Evolutionary conservation across 2,888 invertebrate genomes (phyloP), one percentile per base, ranked within the genome.

Genomic region (Pheosia tremula): DNA sequence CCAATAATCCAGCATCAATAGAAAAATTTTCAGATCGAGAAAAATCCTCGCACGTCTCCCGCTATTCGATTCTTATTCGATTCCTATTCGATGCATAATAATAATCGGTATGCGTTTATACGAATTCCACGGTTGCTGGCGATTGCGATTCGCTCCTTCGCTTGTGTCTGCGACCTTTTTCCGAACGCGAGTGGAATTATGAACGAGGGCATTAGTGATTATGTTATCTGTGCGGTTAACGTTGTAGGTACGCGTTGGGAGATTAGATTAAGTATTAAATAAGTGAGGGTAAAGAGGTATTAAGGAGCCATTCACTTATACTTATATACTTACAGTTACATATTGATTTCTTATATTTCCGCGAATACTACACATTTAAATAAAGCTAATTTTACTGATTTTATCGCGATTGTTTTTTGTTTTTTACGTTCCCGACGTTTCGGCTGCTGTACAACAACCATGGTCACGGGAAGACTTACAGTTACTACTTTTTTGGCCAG

Each of bases 51-150:
- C 83, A 83, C 84, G 83, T 83, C 68, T 41, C 47, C 73, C 56
- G 68, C 69, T 72, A 75, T 61, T 60, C 60, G 62, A 68, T 64
- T 62, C 61, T 68, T 67, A 67, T 75, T 79, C 78, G 72, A 77
- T 78, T 69, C 81, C 80, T 70, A 85, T 83, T 84, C 82, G 81
- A 81, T 85, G 86, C 85, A 87, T 85, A 87, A 82, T 85, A 83
- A 83, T 84, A 85, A 83, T 83, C 81, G 86, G 86, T 82, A 86
- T 85, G 85, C 87, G 85, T 82, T 87, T 86, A 88, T 87, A 86
- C 81, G 85, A 84, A 84, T 86, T 83, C 83, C 81, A 71, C 67
- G 71, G 67, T 74, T 81, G 73, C 77, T 75, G 75, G 77, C 73
- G 61, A 74, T 56, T 78, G 79, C 79, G 69, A 79, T 77, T 80